A percentile compares a stretch with the other conserved stretches of the same genome.
Evolutionary conservation across 2,888 invertebrate genomes (phyloP).

Genomic region (Graphium colonna): DNA sequence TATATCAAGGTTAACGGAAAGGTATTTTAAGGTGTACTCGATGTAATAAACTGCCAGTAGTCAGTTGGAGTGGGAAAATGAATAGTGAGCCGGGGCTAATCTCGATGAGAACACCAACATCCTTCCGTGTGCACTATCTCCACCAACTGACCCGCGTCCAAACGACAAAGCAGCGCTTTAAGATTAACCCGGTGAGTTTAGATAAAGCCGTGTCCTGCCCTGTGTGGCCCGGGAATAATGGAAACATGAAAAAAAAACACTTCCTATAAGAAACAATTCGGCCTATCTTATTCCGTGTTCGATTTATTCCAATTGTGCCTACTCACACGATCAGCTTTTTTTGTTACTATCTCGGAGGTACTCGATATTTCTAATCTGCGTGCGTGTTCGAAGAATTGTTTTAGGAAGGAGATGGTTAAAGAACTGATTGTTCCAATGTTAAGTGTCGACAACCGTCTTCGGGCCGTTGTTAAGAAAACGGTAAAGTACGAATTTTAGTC

Average conservation of each 20-base stretch:
- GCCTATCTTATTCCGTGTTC: conserved; percentile 2
- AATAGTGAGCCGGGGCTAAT: neutral
- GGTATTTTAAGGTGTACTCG: no score
- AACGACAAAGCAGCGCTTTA: conserved; percentile 61
- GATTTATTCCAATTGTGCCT: neutral
- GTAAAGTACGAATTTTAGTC: no score
- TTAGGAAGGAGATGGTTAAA: no score
- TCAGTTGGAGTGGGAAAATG: no score
- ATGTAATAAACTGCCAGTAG: no score
- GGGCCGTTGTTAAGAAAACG: no score
- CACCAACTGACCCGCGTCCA: conserved; percentile 47
- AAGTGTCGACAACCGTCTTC: no score
- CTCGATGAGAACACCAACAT: conserved; percentile 10
- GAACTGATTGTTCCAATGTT: no score
- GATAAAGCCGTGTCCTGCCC: conserved; percentile 56
- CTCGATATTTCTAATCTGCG: no score
- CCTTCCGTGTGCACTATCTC: conserved; percentile 40
- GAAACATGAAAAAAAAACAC: conserved; percentile 32
- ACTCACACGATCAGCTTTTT: neutral
- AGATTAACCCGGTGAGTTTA: conserved; percentile 70
- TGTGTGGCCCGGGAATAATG: conserved; percentile 52
- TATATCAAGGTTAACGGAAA: no score
- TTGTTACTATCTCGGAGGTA: no score
- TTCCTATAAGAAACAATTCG: conserved; percentile 27
- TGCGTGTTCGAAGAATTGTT: no score